A percentile compares a stretch with the other conserved stretches of the same genome.
Conservation (phyloP, 2,113 vertebrate species). For the Zosterops borbonicus region DNA sequence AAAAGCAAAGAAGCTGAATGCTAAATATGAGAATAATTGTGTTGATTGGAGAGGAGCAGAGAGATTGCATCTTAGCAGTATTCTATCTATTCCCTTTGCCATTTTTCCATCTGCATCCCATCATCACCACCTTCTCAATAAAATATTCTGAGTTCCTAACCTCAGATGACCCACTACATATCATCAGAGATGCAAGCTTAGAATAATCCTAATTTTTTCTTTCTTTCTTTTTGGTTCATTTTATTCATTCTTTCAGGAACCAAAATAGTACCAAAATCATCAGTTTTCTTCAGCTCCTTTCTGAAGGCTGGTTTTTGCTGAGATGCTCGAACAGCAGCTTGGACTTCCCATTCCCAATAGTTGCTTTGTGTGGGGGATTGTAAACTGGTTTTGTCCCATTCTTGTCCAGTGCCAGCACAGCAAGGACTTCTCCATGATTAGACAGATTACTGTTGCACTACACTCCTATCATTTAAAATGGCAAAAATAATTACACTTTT, state of each 20-base stretch:
- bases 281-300: background rate
- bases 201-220: background rate
- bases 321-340: background rate
- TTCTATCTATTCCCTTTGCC: background rate
- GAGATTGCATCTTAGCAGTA: background rate
- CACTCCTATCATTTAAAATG: background rate
- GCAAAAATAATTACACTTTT: background rate
- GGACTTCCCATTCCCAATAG: background rate
- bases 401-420: background rate
- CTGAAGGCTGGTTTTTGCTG: background rate
- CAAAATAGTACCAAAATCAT: background rate
- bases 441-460: background rate
- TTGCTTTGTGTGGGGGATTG: background rate
- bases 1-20: background rate
- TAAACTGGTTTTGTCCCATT: background rate
- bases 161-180: background rate
- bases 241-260: background rate
- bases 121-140: background rate
- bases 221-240: background rate
- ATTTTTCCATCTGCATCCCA: background rate
- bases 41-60: background rate
- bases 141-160: background rate
- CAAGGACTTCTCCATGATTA: background rate
- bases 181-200: background rate
- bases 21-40: background rate